Base-by-base conservation (phyloP, 2,888 invertebrate species). In the Pomacea canaliculata region DNA sequence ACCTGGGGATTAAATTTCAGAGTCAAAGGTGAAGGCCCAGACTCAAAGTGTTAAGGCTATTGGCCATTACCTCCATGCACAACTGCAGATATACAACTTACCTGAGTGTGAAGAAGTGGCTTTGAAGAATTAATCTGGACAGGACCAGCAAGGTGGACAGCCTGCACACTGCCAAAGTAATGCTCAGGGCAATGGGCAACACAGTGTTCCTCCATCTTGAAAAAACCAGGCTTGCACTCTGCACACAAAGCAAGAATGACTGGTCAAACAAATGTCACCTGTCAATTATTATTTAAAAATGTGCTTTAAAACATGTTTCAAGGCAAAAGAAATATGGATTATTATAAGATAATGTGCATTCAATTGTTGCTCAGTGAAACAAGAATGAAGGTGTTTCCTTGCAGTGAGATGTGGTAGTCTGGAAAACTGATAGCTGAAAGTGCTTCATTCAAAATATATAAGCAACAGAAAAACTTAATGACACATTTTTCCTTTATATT, bases 151-250 rank as follows among this genome's bases (percentile, higher is more conserved):
- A 78, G 74, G 12, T 80, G 82, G 12, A 86, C 83, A 59, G 85
- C 83, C 72, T 88, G 84, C 76, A 86, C 86, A 71, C 83, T 83
- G 69, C 85, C 86, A 60, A 81, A 87, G 79, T 85, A 88, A 79
- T 86, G 84, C 69, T 87, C 85, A 0, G 88, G 88, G 73, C 88
- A 88, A 74, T 82, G 84, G 10, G 84, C 82, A 60, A 86, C 85
- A 80, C 88, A 88, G 60, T 82, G 84, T 46, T 86, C 83, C 49
- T 82, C 84, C 77, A 86, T 82, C 78, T 85, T 86, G 81, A 85
- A 86, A 79, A 81, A 87, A 51, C 88, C 87, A 46, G 85, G 83
- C 68, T 84, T 84, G 77, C 88, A 88, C 78, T 87, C 88, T 88
- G 85, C 70, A 62, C 51, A 48, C 71, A 70, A 56, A 76, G 59